Evolutionary conservation across 1,140 invertebrate genomes (phyloP).

Genomic region (Halictus rubicundus): DNA sequence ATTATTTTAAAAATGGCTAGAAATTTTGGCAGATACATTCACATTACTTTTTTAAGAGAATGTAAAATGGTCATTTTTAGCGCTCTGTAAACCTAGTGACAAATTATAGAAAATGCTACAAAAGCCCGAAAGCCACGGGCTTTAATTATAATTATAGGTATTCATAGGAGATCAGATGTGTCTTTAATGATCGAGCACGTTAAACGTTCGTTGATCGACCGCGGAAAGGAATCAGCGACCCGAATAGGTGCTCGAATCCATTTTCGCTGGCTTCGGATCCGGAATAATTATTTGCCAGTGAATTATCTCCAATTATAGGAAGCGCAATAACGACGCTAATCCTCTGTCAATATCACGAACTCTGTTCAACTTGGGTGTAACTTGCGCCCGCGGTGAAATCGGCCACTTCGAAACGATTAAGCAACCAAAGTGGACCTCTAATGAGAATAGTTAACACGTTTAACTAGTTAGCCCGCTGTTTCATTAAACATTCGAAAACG

Average conservation of each 20-base stretch:
- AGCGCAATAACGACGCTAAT: constrained; percentile 25
- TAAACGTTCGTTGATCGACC: not conserved
- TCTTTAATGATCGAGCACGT: not conserved
- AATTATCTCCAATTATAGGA: constrained; percentile 22
- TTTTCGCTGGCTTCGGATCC: not conserved
- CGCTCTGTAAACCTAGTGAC: too few relatives aligned
- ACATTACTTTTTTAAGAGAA: too few relatives aligned
- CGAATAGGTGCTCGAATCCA: not conserved
- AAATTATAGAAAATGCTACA: too few relatives aligned
- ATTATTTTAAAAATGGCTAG: too few relatives aligned
- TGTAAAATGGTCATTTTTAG: too few relatives aligned
- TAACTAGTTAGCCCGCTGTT: constrained; percentile 27
- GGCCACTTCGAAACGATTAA: constrained; percentile 28
- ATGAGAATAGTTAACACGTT: constrained; percentile 34
- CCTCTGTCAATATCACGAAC: constrained; percentile 18
- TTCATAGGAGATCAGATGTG: too few relatives aligned
- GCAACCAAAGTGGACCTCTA: constrained; percentile 38
- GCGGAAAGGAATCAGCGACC: not conserved
- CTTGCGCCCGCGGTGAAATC: constrained; percentile 20
- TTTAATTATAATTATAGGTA: too few relatives aligned
- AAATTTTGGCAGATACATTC: too few relatives aligned
- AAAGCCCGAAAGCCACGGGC: too few relatives aligned
- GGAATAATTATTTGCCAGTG: not conserved
- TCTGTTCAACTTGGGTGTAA: constrained; percentile 19
- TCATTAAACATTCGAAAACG: constrained; percentile 35